A percentile compares a stretch with the other conserved stretches of the same genome.
These are phyloP conservation scores for Lamellibrachia luymesi DNA, from an alignment of 1,140 invertebrate genomes.

Conservation along the genomic window DNA sequence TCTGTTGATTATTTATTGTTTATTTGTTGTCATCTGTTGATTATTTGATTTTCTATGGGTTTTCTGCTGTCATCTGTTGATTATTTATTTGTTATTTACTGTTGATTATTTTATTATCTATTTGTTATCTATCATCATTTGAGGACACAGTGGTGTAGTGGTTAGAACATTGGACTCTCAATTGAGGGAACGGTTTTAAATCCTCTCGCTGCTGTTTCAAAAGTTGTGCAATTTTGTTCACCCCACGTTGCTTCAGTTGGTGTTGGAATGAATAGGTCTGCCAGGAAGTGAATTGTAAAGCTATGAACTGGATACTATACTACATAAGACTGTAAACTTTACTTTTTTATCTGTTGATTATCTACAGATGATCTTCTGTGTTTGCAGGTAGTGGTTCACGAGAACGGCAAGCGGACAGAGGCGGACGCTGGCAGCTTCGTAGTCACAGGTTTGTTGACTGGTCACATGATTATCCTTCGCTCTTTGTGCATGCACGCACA, in stretches of 20 bases:
- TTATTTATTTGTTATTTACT: neutral
- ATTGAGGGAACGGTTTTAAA: no score
- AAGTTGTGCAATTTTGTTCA: no score
- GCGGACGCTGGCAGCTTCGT: constrained; percentile 15
- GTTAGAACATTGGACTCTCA: no score
- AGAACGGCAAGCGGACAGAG: constrained; percentile 8
- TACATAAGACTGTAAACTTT: neutral
- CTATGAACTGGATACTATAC: no score
- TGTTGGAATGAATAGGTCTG: no score
- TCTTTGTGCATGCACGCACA: no score
- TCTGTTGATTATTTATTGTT: no score
- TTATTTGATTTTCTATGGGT: neutral
- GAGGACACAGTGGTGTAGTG: no score
- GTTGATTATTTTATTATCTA: neutral
- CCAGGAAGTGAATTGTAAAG: no score
- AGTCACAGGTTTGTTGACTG: neutral
- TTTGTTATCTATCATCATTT: neutral
- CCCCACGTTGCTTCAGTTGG: no score
- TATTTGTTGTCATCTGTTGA: neutral
- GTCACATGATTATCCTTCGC: no score
- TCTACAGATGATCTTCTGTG: neutral
- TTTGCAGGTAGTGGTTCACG: constrained; percentile 23
- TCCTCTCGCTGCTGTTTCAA: no score
- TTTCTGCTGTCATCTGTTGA: neutral
- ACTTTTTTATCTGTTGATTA: neutral